phyloP scores from a whole-genome alignment of 2,113 vertebrate species.

The Oncorhynchus masou region DNA sequence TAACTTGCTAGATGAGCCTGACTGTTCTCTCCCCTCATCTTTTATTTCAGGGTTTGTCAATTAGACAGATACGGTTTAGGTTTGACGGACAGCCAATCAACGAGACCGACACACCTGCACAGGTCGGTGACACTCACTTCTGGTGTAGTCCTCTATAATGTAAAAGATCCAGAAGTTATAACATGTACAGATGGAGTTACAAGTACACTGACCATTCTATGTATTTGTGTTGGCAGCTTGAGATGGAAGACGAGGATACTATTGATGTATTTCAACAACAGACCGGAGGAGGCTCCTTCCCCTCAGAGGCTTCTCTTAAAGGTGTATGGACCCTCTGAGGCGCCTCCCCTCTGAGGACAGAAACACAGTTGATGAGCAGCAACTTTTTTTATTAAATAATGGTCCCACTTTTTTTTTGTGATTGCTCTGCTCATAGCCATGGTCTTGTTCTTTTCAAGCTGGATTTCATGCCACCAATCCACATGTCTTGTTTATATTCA shows the following conservation, averaged over 20 bases:
- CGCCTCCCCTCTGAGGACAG: slow-evolving; percentile 15
- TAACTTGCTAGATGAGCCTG: neutral
- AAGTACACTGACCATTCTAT: neutral
- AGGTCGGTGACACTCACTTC: slow-evolving; percentile 58
- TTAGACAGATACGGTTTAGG: slow-evolving; percentile 77
- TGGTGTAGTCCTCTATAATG: neutral
- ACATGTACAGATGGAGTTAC: neutral
- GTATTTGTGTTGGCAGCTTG: slow-evolving; percentile 62
- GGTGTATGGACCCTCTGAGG: neutral
- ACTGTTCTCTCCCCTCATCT: neutral
- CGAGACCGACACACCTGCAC: slow-evolving; percentile 76
- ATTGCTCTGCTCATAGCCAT: slow-evolving; percentile 29
- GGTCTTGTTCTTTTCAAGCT: neutral
- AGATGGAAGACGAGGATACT: slow-evolving; percentile 80
- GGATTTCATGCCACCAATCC: neutral
- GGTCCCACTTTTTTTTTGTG: slow-evolving; percentile 37
- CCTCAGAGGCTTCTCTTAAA: slow-evolving; percentile 3
- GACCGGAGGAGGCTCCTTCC: slow-evolving; percentile 69
- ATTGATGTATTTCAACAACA: slow-evolving; percentile 81
- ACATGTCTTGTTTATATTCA: neutral
- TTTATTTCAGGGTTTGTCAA: slow-evolving; percentile 69
- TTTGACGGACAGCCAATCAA: slow-evolving; percentile 80
- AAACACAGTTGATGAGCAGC: slow-evolving; percentile 42
- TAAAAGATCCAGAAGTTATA: no score
- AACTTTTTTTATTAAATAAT: slow-evolving; percentile 38